A percentile compares a stretch with the other conserved stretches of the same genome.
These are phyloP conservation scores for Uropetala carovei DNA, from an alignment of 2,888 invertebrate species.

Conservation along the genomic window DNA sequence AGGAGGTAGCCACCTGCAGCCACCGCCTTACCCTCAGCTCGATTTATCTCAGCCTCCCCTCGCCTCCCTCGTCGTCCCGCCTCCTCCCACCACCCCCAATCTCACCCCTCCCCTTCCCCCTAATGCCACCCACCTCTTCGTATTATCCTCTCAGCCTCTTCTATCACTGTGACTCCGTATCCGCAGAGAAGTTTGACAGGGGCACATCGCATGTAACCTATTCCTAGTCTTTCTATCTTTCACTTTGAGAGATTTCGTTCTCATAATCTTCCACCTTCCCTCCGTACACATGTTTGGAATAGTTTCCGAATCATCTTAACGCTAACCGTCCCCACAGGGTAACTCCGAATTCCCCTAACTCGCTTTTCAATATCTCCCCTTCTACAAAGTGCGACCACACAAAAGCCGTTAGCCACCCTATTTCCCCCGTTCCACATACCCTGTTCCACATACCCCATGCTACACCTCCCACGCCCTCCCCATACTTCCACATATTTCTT, in stretches of 20 bases:
- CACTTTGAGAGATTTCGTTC: too few species aligned
- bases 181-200: too few species aligned
- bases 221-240: too few species aligned
- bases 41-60: conserved; percentile 5
- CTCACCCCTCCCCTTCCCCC: background rate
- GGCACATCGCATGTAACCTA: too few species aligned
- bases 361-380: background rate
- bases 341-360: background rate
- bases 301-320: too few species aligned
- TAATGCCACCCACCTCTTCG: background rate
- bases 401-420: background rate
- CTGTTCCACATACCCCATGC: background rate
- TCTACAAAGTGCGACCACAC: background rate
- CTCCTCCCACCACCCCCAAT: background rate
- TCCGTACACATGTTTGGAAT: too few species aligned
- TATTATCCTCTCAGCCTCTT: too few species aligned
- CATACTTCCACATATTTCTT: too few species aligned
- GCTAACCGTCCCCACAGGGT: background rate
- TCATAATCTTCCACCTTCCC: too few species aligned
- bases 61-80: background rate
- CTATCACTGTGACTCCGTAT: too few species aligned
- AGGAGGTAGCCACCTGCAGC: background rate
- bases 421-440: background rate
- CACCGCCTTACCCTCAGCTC: conserved; percentile 1
- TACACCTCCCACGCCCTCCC: background rate